Evolutionary conservation across 2,888 invertebrate species (phyloP).

Genomic region (Sceliomorpha sp.): DNA sequence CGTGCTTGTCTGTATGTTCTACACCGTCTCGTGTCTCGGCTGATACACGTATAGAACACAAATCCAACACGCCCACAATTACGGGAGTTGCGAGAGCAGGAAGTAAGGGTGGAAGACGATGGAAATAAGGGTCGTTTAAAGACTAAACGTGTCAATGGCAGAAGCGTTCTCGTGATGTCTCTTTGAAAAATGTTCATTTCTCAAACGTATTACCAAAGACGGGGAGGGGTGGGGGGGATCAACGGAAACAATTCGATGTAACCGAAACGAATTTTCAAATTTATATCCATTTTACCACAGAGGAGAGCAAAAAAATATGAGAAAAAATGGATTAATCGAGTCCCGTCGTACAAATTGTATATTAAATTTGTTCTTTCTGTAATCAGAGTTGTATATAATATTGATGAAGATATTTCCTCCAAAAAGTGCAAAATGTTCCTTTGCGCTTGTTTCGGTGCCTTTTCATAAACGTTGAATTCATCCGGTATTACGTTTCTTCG

Average conservation of each 20-base stretch:
- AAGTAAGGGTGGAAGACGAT: conserved; percentile 49
- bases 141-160: conserved; percentile 63
- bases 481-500: conserved; percentile 55
- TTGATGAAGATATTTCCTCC: conserved; percentile 21
- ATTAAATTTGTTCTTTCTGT: too few species aligned
- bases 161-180: conserved; percentile 54
- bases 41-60: conserved; percentile 16
- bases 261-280: too few species aligned
- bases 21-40: conserved; percentile 39
- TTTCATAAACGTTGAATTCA: conserved; percentile 39
- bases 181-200: conserved; percentile 34
- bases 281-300: too few species aligned
- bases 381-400: conserved; percentile 17
- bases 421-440: conserved; percentile 34
- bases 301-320: too few species aligned
- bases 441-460: conserved; percentile 37
- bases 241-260: too few species aligned
- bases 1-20: conserved; percentile 21
- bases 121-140: conserved; percentile 55
- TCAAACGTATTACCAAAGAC: too few species aligned
- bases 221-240: too few species aligned
- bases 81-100: conserved; percentile 56
- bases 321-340: too few species aligned
- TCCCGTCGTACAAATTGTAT: too few species aligned
- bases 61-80: conserved; percentile 60